Conservation (phyloP, 2,888 invertebrate species). For the Latheticus oryzae region DNA sequence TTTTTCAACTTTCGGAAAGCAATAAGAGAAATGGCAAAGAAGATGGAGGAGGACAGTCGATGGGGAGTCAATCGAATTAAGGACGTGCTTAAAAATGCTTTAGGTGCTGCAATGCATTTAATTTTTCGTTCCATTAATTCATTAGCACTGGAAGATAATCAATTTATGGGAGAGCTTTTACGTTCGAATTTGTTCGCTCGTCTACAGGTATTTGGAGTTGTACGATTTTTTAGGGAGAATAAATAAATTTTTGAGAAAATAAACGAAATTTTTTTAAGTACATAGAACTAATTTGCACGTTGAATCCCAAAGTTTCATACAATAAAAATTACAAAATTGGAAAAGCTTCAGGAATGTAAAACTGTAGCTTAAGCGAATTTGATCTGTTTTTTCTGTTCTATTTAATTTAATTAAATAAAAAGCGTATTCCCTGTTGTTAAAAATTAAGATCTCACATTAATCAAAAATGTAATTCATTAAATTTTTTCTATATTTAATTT, state of each 20-base stretch:
- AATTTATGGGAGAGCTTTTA: slow-evolving; percentile 31
- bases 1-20: slow-evolving; percentile 12
- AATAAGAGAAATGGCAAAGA: slow-evolving; percentile 26
- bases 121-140: slow-evolving; percentile 44
- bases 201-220: slow-evolving; percentile 12
- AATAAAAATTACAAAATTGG: not conserved
- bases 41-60: slow-evolving; percentile 27
- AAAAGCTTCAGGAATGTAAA: not conserved
- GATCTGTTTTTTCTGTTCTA: too few species aligned
- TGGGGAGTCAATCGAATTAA: slow-evolving; percentile 39
- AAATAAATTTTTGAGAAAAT: slow-evolving; percentile 18
- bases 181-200: slow-evolving; percentile 13
- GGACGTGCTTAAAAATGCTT: slow-evolving; percentile 40
- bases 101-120: slow-evolving; percentile 39
- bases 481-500: too few species aligned
- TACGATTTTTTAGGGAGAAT: not conserved
- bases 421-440: too few species aligned
- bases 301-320: too few species aligned
- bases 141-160: slow-evolving; percentile 40
- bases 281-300: slow-evolving; percentile 8
- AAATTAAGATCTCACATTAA: too few species aligned
- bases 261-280: slow-evolving; percentile 17
- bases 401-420: too few species aligned
- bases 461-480: too few species aligned
- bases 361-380: not conserved